phyloP scores from a whole-genome alignment of 2,113 vertebrate species.

The Barnardius zonarius region DNA sequence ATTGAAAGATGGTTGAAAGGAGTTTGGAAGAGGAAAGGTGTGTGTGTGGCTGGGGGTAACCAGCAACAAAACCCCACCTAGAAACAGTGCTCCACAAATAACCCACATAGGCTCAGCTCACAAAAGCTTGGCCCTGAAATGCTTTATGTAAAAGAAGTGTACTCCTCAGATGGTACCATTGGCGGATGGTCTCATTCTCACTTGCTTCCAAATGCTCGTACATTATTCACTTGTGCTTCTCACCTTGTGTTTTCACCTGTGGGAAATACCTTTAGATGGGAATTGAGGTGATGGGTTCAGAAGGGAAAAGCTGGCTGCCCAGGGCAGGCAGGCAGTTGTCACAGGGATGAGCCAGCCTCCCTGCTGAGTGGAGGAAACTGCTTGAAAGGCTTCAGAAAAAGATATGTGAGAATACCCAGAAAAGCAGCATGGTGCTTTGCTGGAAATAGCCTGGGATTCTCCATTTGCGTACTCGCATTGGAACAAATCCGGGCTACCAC shows the following conservation, averaged over 20 bases:
- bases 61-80: not conserved
- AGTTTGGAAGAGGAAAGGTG: not conserved
- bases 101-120: not conserved
- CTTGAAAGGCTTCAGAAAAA: not conserved
- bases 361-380: not conserved
- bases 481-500: not conserved
- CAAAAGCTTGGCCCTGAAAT: not conserved
- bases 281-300: not conserved
- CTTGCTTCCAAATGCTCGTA: not conserved
- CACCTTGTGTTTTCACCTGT: not conserved
- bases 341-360: not conserved
- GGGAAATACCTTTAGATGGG: not conserved
- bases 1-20: not conserved
- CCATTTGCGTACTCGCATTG: fast-evolving
- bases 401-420: not conserved
- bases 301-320: not conserved
- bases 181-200: not conserved
- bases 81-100: not conserved
- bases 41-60: not conserved
- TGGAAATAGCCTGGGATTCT: not conserved
- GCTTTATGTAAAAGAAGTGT: not conserved
- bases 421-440: fast-evolving
- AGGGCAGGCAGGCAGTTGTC: not conserved
- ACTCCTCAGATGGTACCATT: not conserved
- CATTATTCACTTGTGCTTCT: not conserved